Percentiles rank a stretch among this genome's conserved stretches.
Conservation (phyloP, 30 jellyfish, hydroid and myxozoan genomes). For the Chrysaora quinquecirrha region DNA sequence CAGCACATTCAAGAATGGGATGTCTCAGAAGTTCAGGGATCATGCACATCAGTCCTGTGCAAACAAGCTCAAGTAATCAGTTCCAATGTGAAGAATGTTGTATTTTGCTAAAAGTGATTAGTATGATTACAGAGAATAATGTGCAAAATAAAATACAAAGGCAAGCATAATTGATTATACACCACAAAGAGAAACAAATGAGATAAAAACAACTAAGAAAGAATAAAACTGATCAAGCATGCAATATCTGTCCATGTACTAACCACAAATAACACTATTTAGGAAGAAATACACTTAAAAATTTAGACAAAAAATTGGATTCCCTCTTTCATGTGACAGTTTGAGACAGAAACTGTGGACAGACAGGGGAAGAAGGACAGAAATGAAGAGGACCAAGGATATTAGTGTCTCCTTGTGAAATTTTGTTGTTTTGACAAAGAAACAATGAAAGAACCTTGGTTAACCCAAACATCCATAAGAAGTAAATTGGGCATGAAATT, state of each 20-base stretch:
- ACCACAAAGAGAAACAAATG: constrained; percentile 23
- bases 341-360: too few relatives aligned
- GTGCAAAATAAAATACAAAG: constrained; percentile 2
- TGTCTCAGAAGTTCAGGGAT: too few relatives aligned
- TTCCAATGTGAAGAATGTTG: background rate
- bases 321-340: too few relatives aligned
- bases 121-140: background rate
- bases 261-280: background rate
- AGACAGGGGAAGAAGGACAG: too few relatives aligned
- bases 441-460: background rate
- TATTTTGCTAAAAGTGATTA: background rate
- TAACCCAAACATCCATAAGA: background rate
- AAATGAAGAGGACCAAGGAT: too few relatives aligned
- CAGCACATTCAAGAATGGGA: too few relatives aligned
- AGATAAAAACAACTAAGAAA: background rate
- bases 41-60: too few relatives aligned
- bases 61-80: background rate
- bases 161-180: constrained; percentile 1
- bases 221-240: background rate
- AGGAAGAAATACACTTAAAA: background rate
- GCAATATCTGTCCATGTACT: background rate
- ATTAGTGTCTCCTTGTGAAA: too few relatives aligned
- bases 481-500: background rate
- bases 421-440: too few relatives aligned
- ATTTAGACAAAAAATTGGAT: background rate